Base-by-base conservation (phyloP, 2,888 invertebrate species). In the Julus scandinavius region DNA sequence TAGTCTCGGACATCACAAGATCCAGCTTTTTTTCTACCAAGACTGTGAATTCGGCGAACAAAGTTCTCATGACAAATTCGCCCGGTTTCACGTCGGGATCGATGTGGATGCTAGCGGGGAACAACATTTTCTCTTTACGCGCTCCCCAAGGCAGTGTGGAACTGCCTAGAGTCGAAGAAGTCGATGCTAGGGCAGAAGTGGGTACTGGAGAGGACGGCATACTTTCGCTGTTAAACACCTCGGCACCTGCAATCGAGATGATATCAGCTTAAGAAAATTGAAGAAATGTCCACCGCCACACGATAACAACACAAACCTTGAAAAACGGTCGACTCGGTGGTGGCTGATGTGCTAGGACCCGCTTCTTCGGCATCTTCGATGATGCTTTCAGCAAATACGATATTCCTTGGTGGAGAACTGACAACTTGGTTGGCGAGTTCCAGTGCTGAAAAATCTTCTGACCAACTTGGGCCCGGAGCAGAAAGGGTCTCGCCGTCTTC, bases 21-120 rank as follows among this genome's bases (percentile, higher is more conserved):
- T 98, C 98, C 93, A 99, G 98, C 93, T 99, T 99, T 92, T 96
- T 96, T 91, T 99, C 99, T 0, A 98, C 98, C 91, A 98, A 96
- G 1, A 96, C 94, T 0, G 98, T 98, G 91, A 99, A 99, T 93
- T 99, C 99, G 0, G 97, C 95, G 92, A 99, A 98, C 1, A 99
- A 94, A 85, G 97, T 96, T 89, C 98, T 94, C 96, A 99, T 98
- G 0, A 99, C 98, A 93, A 96, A 99, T 93, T 99, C 98, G 15
- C 99, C 99, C 0, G 98, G 97, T 89, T 97, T 94, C 72, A 91
- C 90, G 86, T 90, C 90, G 11, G 91, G 90, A 87, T 92, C 91
- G 41, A 91, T 90, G 87, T 90, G 90, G 20, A 88, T 87, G 41
- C 93, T 93, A 72, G 94, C 92, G 89, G 94, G 93, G 89, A 92